phyloP scores from a whole-genome alignment of 2,888 invertebrate species.

The Chirona hameri region DNA sequence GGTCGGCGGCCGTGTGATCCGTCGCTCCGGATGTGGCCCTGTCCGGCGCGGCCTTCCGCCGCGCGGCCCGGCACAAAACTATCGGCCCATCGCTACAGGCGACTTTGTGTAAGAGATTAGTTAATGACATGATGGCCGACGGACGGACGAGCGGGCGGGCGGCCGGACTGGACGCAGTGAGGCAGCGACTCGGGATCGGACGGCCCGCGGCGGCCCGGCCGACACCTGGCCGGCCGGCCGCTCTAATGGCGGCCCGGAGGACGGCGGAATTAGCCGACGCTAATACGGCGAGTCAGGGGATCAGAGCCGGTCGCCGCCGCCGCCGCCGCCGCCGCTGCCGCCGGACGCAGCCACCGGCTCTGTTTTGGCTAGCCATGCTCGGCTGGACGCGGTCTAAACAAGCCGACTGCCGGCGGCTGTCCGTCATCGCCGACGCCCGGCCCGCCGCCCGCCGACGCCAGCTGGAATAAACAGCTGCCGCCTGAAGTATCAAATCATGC shows the following conservation, averaged over 20 bases:
- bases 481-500: neutral
- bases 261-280: neutral
- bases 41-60: neutral
- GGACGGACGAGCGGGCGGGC: neutral
- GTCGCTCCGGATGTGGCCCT: neutral
- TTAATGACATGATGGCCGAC: slow-evolving; percentile 22
- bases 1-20: neutral
- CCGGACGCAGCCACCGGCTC: neutral
- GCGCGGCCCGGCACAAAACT: neutral
- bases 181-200: neutral
- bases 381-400: neutral
- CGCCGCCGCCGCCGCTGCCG: neutral
- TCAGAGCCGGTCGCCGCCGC: neutral
- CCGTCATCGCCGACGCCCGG: neutral
- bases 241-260: neutral
- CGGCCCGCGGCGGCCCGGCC: neutral
- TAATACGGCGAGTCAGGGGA: slow-evolving; percentile 3
- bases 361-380: neutral
- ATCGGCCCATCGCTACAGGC: slow-evolving; percentile 12
- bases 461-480: slow-evolving; percentile 23
- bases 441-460: neutral
- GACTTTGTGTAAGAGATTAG: slow-evolving; percentile 22
- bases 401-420: neutral
- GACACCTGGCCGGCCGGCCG: neutral
- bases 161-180: neutral